A percentile compares a stretch with the other conserved stretches of the same genome.
Evolutionary conservation across 2,888 invertebrate species (phyloP).

Genomic region (Drosophila recens): DNA sequence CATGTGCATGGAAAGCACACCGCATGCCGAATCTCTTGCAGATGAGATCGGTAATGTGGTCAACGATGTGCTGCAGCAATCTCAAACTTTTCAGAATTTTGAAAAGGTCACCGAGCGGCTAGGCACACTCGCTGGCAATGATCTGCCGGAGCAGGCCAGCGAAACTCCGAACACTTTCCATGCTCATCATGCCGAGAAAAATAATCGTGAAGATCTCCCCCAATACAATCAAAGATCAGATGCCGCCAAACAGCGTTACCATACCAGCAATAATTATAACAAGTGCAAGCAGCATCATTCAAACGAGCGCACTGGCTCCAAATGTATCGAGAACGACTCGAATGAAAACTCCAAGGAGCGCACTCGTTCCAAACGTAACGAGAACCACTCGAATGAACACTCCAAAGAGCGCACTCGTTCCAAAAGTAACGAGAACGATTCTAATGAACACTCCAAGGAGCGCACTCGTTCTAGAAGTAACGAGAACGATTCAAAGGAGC

Average conservation of each 20-base stretch:
- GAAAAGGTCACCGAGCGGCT: slow-evolving; percentile 69
- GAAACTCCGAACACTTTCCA: slow-evolving; percentile 23
- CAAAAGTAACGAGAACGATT: slow-evolving; percentile 4
- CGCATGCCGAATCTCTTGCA: slow-evolving; percentile 54
- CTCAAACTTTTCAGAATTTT: slow-evolving; percentile 63
- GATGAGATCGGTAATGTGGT: slow-evolving; percentile 71
- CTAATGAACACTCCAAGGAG: slow-evolving; percentile 27
- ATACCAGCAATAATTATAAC: slow-evolving; percentile 23
- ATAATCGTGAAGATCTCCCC: slow-evolving; percentile 1
- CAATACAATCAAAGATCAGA: slow-evolving; percentile 6
- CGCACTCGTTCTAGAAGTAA: slow-evolving; percentile 14
- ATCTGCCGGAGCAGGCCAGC: slow-evolving; percentile 4
- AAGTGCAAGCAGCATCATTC: slow-evolving; percentile 35
- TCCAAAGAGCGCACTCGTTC: slow-evolving; percentile 9
- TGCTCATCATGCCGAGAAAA: slow-evolving; percentile 24
- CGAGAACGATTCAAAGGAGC: slow-evolving; percentile 29
- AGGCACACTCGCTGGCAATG: slow-evolving; percentile 51
- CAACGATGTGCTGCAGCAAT: slow-evolving; percentile 65
- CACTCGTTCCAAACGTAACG: slow-evolving; percentile 25
- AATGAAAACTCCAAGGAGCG: slow-evolving; percentile 29
- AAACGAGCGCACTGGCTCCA: slow-evolving; percentile 17
- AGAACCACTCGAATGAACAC: slow-evolving; percentile 27
- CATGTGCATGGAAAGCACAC: slow-evolving; percentile 74
- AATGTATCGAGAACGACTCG: slow-evolving; percentile 20
- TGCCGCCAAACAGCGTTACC: slow-evolving; percentile 21